Conservation (phyloP, 1,140 invertebrate genomes). For the Steinernema feltiae region DNA sequence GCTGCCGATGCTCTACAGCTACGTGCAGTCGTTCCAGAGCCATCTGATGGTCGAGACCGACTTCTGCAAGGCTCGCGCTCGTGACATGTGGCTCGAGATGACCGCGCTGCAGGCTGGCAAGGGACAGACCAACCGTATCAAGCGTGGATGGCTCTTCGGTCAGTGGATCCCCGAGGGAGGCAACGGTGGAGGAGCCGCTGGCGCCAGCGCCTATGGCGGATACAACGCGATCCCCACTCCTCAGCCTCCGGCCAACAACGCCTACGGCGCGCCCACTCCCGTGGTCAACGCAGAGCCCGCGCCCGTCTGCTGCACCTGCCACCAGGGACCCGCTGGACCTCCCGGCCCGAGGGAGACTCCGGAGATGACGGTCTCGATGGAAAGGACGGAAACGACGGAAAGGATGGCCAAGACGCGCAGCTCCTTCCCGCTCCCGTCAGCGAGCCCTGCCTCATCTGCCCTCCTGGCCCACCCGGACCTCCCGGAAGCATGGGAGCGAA, state of each 20-base stretch:
- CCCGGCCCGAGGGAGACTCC: slow-evolving; percentile 43
- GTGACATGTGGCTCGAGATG: slow-evolving; percentile 58
- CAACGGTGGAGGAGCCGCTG: slow-evolving; percentile 19
- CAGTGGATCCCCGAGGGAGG: slow-evolving; percentile 55
- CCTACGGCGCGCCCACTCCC: slow-evolving; percentile 34
- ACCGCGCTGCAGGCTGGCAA: slow-evolving; percentile 56
- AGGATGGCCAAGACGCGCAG: slow-evolving; percentile 46
- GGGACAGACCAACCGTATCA: slow-evolving; percentile 54
- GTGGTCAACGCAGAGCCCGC: slow-evolving; percentile 52
- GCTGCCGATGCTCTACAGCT: slow-evolving; percentile 57
- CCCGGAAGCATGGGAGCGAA: slow-evolving; percentile 44
- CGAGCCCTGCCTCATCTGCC: slow-evolving; percentile 54
- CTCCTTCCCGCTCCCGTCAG: slow-evolving; percentile 42
- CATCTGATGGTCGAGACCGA: slow-evolving; percentile 57
- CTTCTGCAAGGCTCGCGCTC: slow-evolving; percentile 55
- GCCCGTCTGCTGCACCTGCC: slow-evolving; percentile 55
- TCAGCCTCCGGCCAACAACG: slow-evolving; percentile 16
- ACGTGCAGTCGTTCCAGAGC: slow-evolving; percentile 57
- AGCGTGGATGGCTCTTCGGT: slow-evolving; percentile 57
- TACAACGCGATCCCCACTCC: background rate
- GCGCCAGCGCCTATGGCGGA: slow-evolving; percentile 32
- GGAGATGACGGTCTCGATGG: slow-evolving; percentile 54
- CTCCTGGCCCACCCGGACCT: slow-evolving; percentile 49
- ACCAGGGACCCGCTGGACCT: slow-evolving; percentile 46
- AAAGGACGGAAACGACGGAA: slow-evolving; percentile 52